Conservation (phyloP, 2,797 vertebrate species). For the Pelodytes ibericus region DNA sequence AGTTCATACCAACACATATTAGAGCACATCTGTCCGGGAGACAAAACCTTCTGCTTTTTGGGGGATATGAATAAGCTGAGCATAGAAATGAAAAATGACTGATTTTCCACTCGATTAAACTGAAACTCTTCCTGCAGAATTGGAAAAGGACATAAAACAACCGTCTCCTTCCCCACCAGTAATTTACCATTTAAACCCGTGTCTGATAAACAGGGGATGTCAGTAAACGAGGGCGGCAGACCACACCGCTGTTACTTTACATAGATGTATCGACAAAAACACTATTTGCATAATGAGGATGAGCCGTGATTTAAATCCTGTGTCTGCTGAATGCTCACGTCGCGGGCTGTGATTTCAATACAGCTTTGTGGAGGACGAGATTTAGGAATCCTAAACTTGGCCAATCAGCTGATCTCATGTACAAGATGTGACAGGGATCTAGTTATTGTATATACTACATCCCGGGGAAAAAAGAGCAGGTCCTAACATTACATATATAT, state of each 20-base stretch:
- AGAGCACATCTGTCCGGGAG: background rate
- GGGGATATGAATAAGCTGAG: conserved; percentile 3
- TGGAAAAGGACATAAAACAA: background rate
- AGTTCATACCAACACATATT: background rate
- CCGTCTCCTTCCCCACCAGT: background rate
- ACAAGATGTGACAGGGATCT: too few species aligned
- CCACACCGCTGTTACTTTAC: background rate
- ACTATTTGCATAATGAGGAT: too few species aligned
- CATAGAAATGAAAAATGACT: background rate
- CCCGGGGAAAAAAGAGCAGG: too few species aligned
- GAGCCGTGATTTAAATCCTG: too few species aligned
- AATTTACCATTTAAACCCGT: background rate
- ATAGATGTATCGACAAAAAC: too few species aligned
- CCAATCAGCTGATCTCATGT: too few species aligned
- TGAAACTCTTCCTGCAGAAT: background rate
- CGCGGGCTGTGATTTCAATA: too few species aligned
- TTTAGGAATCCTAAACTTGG: too few species aligned
- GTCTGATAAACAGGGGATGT: background rate
- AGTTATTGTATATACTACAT: too few species aligned
- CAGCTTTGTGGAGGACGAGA: too few species aligned
- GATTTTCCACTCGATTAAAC: conserved; percentile 4
- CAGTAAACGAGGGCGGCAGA: background rate
- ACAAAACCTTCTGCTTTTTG: background rate
- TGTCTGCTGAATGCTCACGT: too few species aligned
- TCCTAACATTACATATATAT: too few species aligned